These are phyloP conservation scores for Pelvicachromis taeniatus DNA, from an alignment of 2,113 vertebrate genomes.

Conservation along the genomic window DNA sequence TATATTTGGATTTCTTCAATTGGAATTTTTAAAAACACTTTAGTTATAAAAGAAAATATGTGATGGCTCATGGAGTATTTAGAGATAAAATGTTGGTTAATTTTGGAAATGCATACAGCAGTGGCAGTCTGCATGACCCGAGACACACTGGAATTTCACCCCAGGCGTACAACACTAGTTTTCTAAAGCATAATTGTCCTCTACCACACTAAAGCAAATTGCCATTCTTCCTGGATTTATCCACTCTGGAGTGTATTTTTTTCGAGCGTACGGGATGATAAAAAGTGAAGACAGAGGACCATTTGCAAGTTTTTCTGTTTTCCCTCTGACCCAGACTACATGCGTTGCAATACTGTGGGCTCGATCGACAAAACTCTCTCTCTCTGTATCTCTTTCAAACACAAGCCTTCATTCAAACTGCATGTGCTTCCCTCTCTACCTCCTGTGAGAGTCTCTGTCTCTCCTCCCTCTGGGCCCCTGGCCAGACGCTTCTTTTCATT, in stretches of 20 bases:
- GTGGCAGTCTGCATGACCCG: background rate
- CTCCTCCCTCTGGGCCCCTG: conserved; percentile 54
- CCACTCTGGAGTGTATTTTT: background rate
- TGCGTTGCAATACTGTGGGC: background rate
- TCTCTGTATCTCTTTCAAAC: conserved; percentile 30
- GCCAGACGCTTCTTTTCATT: conserved; percentile 72
- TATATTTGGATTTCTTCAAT: background rate
- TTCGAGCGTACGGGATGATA: background rate
- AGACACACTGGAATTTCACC: background rate
- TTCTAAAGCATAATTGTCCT: background rate
- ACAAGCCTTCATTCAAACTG: conserved; percentile 44
- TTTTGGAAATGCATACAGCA: background rate
- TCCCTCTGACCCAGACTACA: background rate
- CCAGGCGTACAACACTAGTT: background rate
- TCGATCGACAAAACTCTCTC: background rate
- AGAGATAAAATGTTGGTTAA: background rate
- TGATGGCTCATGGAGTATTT: background rate
- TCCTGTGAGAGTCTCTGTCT: conserved; percentile 12
- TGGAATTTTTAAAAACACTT: background rate
- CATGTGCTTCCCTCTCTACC: conserved; percentile 13
- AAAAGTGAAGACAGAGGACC: background rate
- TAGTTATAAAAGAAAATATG: background rate
- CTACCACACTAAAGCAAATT: background rate
- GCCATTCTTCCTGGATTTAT: background rate
- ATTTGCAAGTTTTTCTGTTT: background rate